A percentile compares a stretch with the other conserved stretches of the same genome.
Evolutionary conservation across 2,888 invertebrate genomes (phyloP).

Genomic region (Andrena flavipes): DNA sequence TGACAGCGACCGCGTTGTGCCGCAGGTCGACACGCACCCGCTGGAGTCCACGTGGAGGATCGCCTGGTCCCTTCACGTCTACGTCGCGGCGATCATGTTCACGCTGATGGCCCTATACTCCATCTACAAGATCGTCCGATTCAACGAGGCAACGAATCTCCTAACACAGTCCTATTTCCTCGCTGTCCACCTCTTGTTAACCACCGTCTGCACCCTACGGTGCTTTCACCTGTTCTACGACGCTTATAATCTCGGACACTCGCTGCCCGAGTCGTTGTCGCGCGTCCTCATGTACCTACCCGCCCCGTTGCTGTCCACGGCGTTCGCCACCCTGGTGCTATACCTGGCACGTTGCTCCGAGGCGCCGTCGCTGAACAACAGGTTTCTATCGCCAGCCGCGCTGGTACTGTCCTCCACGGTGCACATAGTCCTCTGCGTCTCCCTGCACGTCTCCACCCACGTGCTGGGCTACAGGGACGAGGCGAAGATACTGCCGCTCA

Average conservation of each 20-base stretch:
- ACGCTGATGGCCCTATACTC: slow-evolving; percentile 93
- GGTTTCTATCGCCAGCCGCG: slow-evolving; percentile 91
- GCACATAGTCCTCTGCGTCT: slow-evolving; percentile 92
- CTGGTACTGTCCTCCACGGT: slow-evolving; percentile 92
- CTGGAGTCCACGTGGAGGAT: slow-evolving; percentile 90
- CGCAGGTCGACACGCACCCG: slow-evolving; percentile 84
- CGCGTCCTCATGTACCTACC: slow-evolving; percentile 94
- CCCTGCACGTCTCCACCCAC: slow-evolving; percentile 89
- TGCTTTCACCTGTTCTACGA: slow-evolving; percentile 96
- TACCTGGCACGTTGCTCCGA: slow-evolving; percentile 94
- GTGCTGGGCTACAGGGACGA: slow-evolving; percentile 80
- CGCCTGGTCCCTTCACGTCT: slow-evolving; percentile 97
- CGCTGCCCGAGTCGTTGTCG: slow-evolving; percentile 91
- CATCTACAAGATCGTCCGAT: slow-evolving; percentile 93
- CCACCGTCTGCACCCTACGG: slow-evolving; percentile 92
- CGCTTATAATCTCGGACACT: slow-evolving; percentile 94
- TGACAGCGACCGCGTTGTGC: slow-evolving; percentile 74
- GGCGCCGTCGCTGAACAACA: slow-evolving; percentile 89
- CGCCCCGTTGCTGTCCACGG: slow-evolving; percentile 94
- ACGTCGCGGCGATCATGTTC: slow-evolving; percentile 94
- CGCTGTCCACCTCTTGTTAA: slow-evolving; percentile 92
- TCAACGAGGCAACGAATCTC: slow-evolving; percentile 94
- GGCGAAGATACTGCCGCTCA: slow-evolving; percentile 89
- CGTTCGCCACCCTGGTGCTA: slow-evolving; percentile 94
- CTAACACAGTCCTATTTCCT: slow-evolving; percentile 95